Conservation (phyloP, 2,888 invertebrate genomes). For the Panzeria rudis region DNA sequence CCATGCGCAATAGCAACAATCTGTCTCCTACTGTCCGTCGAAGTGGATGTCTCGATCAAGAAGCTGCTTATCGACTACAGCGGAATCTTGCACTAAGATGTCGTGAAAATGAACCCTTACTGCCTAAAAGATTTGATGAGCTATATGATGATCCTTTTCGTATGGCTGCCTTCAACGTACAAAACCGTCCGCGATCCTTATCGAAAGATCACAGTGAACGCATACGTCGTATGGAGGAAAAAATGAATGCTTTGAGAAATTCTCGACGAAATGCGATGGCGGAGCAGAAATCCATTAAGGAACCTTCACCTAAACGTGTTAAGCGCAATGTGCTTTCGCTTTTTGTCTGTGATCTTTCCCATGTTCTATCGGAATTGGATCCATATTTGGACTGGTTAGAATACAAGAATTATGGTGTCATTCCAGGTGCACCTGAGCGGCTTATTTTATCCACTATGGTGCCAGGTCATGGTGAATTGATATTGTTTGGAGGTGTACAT, state of each 20-base stretch:
- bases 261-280: constrained; percentile 79
- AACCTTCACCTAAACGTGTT: constrained; percentile 85
- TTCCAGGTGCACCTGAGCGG: constrained; percentile 92
- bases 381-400: constrained; percentile 83
- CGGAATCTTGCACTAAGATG: constrained; percentile 82
- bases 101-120: constrained; percentile 81
- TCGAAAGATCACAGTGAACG: constrained; percentile 88
- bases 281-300: constrained; percentile 77
- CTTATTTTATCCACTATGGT: constrained; percentile 95
- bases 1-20: constrained; percentile 75
- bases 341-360: constrained; percentile 93
- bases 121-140: constrained; percentile 83
- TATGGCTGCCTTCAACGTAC: constrained; percentile 86
- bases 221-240: constrained; percentile 87
- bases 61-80: constrained; percentile 82
- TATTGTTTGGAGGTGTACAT: constrained; percentile 98
- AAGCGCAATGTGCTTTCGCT: constrained; percentile 90
- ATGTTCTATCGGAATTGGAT: constrained; percentile 87
- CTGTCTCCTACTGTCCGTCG: constrained; percentile 56
- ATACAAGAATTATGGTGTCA: constrained; percentile 86
- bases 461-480: constrained; percentile 94
- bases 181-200: constrained; percentile 80
- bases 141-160: constrained; percentile 84
- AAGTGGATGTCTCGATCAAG: constrained; percentile 76
- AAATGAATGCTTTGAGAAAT: constrained; percentile 84